Evolutionary conservation across 2,113 vertebrate species (phyloP).

Genomic region (Channa argus): DNA sequence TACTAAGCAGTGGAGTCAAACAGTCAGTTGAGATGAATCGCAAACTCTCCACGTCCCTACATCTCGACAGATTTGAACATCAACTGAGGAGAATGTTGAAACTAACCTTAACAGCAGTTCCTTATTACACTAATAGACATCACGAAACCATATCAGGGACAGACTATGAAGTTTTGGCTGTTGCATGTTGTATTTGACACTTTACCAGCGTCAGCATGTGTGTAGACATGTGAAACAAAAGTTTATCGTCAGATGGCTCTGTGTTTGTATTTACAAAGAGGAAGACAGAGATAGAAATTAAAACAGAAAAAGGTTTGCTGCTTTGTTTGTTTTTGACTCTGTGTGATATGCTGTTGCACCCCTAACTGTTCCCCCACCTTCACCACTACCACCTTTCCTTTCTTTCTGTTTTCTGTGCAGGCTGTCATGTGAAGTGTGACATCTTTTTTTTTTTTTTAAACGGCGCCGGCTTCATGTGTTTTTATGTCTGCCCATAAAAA

Average conservation of each 20-base stretch:
- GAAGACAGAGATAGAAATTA: background rate
- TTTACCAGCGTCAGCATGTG: background rate
- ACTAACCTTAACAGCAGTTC: slow-evolving; percentile 17
- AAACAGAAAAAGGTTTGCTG: slow-evolving; percentile 20
- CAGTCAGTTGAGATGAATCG: slow-evolving; percentile 25
- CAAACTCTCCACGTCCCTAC: slow-evolving; percentile 14
- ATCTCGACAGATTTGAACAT: slow-evolving; percentile 27
- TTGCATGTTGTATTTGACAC: background rate
- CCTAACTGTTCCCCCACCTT: slow-evolving; percentile 11
- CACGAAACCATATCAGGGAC: background rate
- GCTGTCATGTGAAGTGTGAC: slow-evolving; percentile 59
- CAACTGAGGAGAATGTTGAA: slow-evolving; percentile 6
- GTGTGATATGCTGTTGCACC: slow-evolving; percentile 6
- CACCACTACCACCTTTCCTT: slow-evolving; percentile 16
- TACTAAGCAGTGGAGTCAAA: slow-evolving; percentile 28
- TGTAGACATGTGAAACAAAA: slow-evolving; percentile 14
- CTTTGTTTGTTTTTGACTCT: slow-evolving; percentile 40
- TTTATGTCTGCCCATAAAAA: slow-evolving; percentile 69
- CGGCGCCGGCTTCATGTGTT: slow-evolving; percentile 58
- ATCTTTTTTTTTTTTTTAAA: slow-evolving; percentile 56
- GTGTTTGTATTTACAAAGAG: slow-evolving; percentile 14
- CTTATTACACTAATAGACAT: slow-evolving; percentile 15
- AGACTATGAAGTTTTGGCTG: background rate
- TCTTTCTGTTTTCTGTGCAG: slow-evolving; percentile 46
- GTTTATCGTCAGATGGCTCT: slow-evolving; percentile 19